Evolutionary conservation across 2,888 invertebrate species (phyloP).

Genomic region (Sisyra nigra): DNA sequence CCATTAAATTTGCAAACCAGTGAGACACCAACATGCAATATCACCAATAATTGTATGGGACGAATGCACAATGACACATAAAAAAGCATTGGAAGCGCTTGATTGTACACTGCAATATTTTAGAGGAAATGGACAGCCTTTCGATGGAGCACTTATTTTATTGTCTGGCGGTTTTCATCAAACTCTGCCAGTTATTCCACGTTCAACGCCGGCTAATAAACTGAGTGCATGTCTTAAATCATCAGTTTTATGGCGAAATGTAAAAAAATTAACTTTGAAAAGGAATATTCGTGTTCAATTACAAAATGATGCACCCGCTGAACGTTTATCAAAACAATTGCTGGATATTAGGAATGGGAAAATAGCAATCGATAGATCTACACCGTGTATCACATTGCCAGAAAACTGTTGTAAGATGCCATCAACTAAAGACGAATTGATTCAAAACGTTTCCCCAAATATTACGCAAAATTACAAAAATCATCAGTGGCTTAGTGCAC

Average conservation of each 20-base stretch:
- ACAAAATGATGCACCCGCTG: background rate
- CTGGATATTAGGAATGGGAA: conserved; percentile 5
- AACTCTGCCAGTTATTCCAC: conserved; percentile 12
- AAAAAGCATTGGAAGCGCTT: conserved; percentile 15
- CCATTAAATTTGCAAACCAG: conserved; percentile 9
- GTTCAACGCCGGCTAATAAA: conserved; percentile 9
- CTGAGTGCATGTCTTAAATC: background rate
- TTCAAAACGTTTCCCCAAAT: conserved; percentile 4
- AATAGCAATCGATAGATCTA: too few relatives aligned
- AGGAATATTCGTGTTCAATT: conserved; percentile 5
- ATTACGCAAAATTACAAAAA: background rate
- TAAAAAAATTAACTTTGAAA: conserved; percentile 8
- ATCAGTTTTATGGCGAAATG: conserved; percentile 7
- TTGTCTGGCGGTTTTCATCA: conserved; percentile 16
- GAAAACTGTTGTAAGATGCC: conserved; percentile 1
- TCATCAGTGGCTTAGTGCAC: background rate
- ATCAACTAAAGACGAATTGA: conserved; percentile 4
- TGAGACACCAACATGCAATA: conserved; percentile 12
- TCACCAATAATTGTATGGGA: conserved; percentile 16
- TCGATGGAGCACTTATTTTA: conserved; percentile 14
- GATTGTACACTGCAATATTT: conserved; percentile 12
- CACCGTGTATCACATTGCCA: conserved; percentile 6
- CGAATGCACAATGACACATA: conserved; percentile 16
- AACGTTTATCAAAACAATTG: conserved; percentile 1
- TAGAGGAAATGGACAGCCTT: conserved; percentile 9